phyloP scores from a whole-genome alignment of 2,113 vertebrate genomes.

The Sceloporus undulatus region DNA sequence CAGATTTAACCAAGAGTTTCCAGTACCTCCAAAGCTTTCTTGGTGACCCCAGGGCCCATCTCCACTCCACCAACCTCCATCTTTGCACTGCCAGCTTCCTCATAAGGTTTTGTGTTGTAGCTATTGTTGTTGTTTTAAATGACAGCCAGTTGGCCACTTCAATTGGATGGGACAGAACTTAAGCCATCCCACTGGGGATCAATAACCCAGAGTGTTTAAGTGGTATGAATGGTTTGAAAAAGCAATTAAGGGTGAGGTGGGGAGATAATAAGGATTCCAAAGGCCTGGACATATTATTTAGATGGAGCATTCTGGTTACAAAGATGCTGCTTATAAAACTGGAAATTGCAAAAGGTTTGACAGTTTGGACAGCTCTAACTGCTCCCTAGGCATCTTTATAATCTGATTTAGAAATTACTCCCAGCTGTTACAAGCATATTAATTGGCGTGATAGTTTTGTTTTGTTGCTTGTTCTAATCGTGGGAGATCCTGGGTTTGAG shows the following conservation, averaged over 20 bases:
- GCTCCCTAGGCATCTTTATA: conserved; percentile 17
- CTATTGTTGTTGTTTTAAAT: not conserved
- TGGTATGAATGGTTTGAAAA: not conserved
- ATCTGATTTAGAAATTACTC: conserved; percentile 30
- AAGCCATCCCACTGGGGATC: not conserved
- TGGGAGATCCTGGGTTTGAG: conserved; percentile 14
- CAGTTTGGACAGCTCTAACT: conserved; percentile 31
- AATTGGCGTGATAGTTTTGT: conserved; percentile 21
- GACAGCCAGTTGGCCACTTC: not conserved
- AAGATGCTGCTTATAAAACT: conserved; percentile 25
- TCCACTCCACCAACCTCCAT: not conserved
- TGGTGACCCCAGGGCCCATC: too few relatives aligned
- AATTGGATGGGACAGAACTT: not conserved
- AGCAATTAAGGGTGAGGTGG: not conserved
- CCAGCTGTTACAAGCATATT: conserved; percentile 27
- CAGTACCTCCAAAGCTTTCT: not conserved
- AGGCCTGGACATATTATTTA: not conserved
- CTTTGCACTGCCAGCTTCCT: not conserved
- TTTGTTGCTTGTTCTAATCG: conserved; percentile 15
- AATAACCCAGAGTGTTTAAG: not conserved
- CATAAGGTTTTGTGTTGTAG: not conserved
- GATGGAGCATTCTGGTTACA: not conserved
- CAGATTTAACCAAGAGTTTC: not conserved
- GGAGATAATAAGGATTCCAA: not conserved
- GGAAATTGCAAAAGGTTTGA: conserved; percentile 13